Percentiles rank a stretch among this genome's conserved stretches.
Conservation (phyloP, 1,140 invertebrate species). For the Trinorchestia longiramus region DNA sequence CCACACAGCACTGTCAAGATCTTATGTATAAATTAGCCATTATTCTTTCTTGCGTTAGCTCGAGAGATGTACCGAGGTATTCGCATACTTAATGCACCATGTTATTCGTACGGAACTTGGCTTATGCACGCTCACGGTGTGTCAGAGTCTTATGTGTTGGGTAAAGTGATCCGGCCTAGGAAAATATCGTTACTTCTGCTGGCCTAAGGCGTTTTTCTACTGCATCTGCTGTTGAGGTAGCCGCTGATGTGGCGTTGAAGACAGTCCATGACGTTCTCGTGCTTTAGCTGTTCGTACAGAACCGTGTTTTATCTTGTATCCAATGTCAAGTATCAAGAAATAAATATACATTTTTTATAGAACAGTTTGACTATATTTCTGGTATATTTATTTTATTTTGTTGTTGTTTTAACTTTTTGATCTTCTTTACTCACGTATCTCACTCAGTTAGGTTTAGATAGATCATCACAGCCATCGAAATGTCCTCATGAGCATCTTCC, state of each 20-base stretch:
- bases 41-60: slow-evolving; percentile 20
- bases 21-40: slow-evolving; percentile 55
- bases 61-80: slow-evolving; percentile 18
- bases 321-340: neutral
- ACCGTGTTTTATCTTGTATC: neutral
- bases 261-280: neutral
- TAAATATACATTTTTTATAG: neutral
- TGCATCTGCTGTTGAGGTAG: neutral
- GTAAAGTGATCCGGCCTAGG: neutral
- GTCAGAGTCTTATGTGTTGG: neutral
- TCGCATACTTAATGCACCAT: slow-evolving; percentile 7
- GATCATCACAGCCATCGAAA: too few species aligned
- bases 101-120: neutral
- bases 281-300: neutral
- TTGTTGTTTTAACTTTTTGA: neutral
- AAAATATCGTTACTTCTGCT: neutral
- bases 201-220: neutral
- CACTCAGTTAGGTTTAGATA: too few species aligned
- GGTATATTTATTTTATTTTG: too few species aligned
- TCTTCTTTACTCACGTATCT: neutral
- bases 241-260: neutral
- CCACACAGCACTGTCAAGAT: slow-evolving; percentile 17
- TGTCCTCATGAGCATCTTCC: too few species aligned
- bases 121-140: neutral
- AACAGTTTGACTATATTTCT: neutral